Base-by-base conservation (phyloP, 2,797 vertebrate genomes). In the Meriones psammophilus region DNA sequence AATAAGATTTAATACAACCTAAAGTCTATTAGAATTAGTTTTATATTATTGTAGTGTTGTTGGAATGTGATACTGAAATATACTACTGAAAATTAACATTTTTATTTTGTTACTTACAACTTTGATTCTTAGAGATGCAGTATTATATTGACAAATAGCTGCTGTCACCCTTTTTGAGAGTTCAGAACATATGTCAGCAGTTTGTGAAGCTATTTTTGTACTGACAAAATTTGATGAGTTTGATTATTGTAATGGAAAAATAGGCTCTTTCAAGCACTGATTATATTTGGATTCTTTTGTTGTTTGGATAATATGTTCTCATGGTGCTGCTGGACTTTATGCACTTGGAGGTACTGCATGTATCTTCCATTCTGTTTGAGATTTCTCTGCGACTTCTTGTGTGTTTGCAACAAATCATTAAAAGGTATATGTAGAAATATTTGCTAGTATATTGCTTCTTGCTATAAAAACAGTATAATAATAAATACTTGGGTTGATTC, bases 361-460 rank as follows among this genome's bases (percentile, higher is more conserved):
- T 98, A 91, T 98, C 97, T 97, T 97, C 92, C 96, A 68, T 97
- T 92, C 94, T 98, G 97, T 98, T 94, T 76, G 71, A 96, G 87
- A 92, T 66, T 81, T 97, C 97, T 92, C 96, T 98, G 76, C 87
- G 88, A 97, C 84, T 76, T 96, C 8, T 50, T 85, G n/a, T 91
- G 93, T 97, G 96, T 96, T 93, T 98, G 94, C 39, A 95, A 42
- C 58, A 95, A 97, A 74, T 98, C 92, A 98, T 98, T 98, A 98
- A 98, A 98, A 94, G 33, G 88, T 97, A 20, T 97, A 39, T 91
- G 6, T 64, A 97, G 95, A 98, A 97, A 76, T 89, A 66, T 54
- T 96, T 88, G 97, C 97, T 64, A 97, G 87, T 98, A 97, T 84
- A 97, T 88, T 97, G 73, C 69, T 97, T 97, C 73, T 97, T 97